These are phyloP conservation scores for Peromyscus eremicus DNA, from an alignment of 2,797 vertebrate genomes.

Conservation along the genomic window DNA sequence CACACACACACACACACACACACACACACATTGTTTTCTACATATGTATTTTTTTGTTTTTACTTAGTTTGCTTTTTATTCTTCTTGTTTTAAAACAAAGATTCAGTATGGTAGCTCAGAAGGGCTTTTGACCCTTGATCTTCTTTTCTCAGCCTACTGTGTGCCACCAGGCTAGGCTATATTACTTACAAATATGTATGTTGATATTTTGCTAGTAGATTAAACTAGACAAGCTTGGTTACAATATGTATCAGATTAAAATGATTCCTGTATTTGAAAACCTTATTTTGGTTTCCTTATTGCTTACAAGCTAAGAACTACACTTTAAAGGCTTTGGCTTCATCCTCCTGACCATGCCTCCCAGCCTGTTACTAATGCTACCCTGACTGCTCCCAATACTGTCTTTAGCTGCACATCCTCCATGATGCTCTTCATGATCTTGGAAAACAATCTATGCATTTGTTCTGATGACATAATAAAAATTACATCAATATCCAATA, in stretches of 20 bases:
- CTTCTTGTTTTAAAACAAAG: neutral
- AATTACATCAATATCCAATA: neutral
- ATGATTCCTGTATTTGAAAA: neutral
- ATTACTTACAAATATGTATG: neutral
- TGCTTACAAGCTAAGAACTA: neutral
- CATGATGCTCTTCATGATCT: neutral
- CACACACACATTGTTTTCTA: too few relatives aligned
- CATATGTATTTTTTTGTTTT: neutral
- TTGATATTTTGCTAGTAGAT: neutral
- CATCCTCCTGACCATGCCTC: neutral
- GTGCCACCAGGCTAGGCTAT: neutral
- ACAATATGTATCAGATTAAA: neutral
- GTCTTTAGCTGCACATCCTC: neutral
- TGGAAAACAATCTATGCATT: constrained; percentile 1
- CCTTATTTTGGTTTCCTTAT: neutral
- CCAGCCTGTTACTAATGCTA: neutral
- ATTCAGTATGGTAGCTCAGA: neutral
- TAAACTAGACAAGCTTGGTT: constrained; percentile 23
- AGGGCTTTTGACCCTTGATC: neutral
- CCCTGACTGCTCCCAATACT: neutral
- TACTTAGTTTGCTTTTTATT: neutral
- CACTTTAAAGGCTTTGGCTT: neutral
- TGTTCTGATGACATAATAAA: neutral
- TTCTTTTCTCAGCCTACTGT: neutral
- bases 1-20: neutral